A percentile compares a stretch with the other conserved stretches of the same genome.
Evolutionary conservation across 1,140 invertebrate genomes (phyloP).

Genomic region (Drosophila bifasciata): DNA sequence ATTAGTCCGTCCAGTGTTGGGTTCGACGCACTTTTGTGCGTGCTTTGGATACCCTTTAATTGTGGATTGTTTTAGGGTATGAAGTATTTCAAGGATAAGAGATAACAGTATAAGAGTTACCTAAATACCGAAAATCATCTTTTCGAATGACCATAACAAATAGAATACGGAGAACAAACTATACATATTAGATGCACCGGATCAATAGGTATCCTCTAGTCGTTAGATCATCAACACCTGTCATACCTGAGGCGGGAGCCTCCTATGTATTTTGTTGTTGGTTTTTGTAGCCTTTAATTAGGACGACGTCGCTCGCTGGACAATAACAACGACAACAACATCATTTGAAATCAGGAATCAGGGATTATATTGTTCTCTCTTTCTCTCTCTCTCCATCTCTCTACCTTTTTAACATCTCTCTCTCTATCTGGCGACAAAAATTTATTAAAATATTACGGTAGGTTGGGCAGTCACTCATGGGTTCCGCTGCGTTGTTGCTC

Average conservation of each 20-base stretch:
- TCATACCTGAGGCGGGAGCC: no score
- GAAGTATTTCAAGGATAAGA: no score
- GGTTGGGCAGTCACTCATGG: slow-evolving; percentile 70
- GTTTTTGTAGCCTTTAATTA: slow-evolving; percentile 48
- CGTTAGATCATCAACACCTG: no score
- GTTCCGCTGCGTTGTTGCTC: slow-evolving; percentile 17
- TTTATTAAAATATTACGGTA: slow-evolving; percentile 83
- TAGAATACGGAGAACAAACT: no score
- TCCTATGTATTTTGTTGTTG: no score
- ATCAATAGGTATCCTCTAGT: no score
- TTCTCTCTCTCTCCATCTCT: background rate
- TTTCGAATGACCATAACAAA: no score
- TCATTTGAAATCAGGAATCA: slow-evolving; percentile 50
- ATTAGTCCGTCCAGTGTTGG: slow-evolving; percentile 22
- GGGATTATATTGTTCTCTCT: slow-evolving; percentile 28
- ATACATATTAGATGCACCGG: no score
- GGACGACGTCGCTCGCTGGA: slow-evolving; percentile 57
- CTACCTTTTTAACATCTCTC: slow-evolving; percentile 2
- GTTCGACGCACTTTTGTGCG: slow-evolving; percentile 65
- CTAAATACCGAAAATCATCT: no score
- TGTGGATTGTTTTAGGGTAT: no score
- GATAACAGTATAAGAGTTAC: no score
- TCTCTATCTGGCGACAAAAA: slow-evolving; percentile 68
- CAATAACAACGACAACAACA: slow-evolving; percentile 22
- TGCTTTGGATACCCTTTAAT: slow-evolving; percentile 8